Evolutionary conservation across 2,888 invertebrate genomes (phyloP).

Genomic region (Dorcus hopei): DNA sequence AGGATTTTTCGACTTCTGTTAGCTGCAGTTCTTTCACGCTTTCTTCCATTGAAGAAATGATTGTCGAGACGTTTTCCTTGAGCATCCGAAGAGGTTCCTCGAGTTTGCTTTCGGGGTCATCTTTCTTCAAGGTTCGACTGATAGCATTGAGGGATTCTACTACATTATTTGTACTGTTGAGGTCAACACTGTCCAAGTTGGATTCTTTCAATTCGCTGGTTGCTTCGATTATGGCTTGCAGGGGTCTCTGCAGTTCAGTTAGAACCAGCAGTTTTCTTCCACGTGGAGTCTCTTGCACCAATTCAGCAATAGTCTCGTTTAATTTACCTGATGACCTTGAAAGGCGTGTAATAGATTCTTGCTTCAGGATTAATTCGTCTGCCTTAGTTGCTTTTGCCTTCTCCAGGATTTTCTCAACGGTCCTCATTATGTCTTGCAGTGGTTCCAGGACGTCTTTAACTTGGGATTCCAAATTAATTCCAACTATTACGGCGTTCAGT

Average conservation of each 20-base stretch:
- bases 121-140: conserved; percentile 19
- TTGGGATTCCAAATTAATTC: conserved; percentile 45
- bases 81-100: conserved; percentile 32
- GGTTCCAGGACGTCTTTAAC: conserved; percentile 47
- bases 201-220: conserved; percentile 22
- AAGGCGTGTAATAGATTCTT: conserved; percentile 15
- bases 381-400: conserved; percentile 23
- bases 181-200: conserved; percentile 27
- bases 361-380: conserved; percentile 7
- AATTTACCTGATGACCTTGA: conserved; percentile 26
- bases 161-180: conserved; percentile 31
- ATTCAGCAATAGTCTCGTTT: conserved; percentile 24
- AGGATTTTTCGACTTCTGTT: conserved; percentile 17
- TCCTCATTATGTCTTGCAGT: conserved; percentile 41
- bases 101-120: conserved; percentile 22
- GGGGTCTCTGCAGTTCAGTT: conserved; percentile 37
- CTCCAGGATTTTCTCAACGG: conserved; percentile 36
- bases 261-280: conserved; percentile 29
- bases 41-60: conserved; percentile 9
- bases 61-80: conserved; percentile 21
- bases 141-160: conserved; percentile 31
- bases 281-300: conserved; percentile 21
- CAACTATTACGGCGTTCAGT: conserved; percentile 31
- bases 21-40: conserved; percentile 2
- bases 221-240: conserved; percentile 32